These are phyloP conservation scores for Andinoacara biseriatus DNA, from an alignment of 2,113 vertebrate genomes.

Conservation along the genomic window DNA sequence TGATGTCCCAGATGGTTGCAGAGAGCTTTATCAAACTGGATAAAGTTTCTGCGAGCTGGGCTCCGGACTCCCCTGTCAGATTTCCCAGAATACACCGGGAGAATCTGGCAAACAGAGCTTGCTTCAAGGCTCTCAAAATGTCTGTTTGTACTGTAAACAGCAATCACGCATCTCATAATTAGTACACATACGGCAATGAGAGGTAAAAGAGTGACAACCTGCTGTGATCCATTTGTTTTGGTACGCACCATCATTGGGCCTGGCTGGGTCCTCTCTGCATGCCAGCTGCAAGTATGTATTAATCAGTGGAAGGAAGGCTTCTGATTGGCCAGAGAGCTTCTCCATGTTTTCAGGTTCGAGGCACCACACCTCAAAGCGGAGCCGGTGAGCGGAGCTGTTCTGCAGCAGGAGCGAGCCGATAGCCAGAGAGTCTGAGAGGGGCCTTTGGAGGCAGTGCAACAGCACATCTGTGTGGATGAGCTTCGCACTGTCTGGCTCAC, in stretches of 20 bases:
- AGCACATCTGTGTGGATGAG: constrained; percentile 79
- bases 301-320: constrained; percentile 82
- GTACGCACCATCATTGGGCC: constrained; percentile 73
- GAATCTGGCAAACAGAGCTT: constrained; percentile 81
- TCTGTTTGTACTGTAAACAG: constrained; percentile 77
- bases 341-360: constrained; percentile 59
- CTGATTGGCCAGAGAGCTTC: constrained; percentile 66
- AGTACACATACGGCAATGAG: neutral
- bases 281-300: constrained; percentile 79
- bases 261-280: constrained; percentile 54
- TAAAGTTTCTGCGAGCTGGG: constrained; percentile 74
- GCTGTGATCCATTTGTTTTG: neutral
- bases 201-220: neutral
- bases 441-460: constrained; percentile 81
- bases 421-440: constrained; percentile 54
- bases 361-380: constrained; percentile 91
- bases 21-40: constrained; percentile 79
- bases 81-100: constrained; percentile 66
- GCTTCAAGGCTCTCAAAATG: constrained; percentile 78
- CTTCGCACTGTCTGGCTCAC: constrained; percentile 77
- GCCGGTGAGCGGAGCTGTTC: constrained; percentile 83
- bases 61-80: neutral
- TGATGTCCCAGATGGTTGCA: constrained; percentile 66
- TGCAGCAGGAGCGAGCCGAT: constrained; percentile 81
- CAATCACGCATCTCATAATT: neutral